These are phyloP conservation scores for Cryptoprocta ferox DNA, from an alignment of 2,797 vertebrate genomes.

Conservation along the genomic window DNA sequence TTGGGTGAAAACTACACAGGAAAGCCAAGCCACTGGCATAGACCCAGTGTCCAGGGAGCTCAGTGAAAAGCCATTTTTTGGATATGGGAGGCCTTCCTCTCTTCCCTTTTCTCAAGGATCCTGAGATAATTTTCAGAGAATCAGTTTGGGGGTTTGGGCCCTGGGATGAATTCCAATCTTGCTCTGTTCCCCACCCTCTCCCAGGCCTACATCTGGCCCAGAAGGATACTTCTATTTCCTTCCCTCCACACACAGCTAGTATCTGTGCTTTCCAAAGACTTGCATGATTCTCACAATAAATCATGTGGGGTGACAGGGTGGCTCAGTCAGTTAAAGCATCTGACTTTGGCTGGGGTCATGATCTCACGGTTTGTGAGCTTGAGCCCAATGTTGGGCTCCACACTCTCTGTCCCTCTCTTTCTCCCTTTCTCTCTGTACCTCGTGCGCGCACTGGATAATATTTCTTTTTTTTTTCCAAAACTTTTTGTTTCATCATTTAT, in stretches of 20 bases:
- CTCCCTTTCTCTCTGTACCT: too few species aligned
- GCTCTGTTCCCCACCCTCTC: neutral
- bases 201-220: neutral
- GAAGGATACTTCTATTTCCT: neutral
- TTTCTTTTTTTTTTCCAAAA: too few species aligned
- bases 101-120: constrained; percentile 20
- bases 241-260: neutral
- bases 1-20: neutral
- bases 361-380: too few species aligned
- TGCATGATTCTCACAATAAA: neutral
- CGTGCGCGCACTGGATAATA: too few species aligned
- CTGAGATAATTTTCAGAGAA: neutral
- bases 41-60: neutral
- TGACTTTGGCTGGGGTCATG: too few species aligned
- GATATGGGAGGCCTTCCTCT: neutral
- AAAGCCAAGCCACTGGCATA: neutral
- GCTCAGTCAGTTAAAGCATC: too few species aligned
- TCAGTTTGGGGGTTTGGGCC: neutral
- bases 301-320: too few species aligned
- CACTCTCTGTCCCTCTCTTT: too few species aligned
- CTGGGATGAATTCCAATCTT: neutral
- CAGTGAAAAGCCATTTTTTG: neutral
- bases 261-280: neutral
- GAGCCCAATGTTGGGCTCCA: too few species aligned
- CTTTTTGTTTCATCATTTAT: too few species aligned